These are phyloP conservation scores for Andricus curvator DNA, from an alignment of 2,888 invertebrate genomes.

Conservation along the genomic window DNA sequence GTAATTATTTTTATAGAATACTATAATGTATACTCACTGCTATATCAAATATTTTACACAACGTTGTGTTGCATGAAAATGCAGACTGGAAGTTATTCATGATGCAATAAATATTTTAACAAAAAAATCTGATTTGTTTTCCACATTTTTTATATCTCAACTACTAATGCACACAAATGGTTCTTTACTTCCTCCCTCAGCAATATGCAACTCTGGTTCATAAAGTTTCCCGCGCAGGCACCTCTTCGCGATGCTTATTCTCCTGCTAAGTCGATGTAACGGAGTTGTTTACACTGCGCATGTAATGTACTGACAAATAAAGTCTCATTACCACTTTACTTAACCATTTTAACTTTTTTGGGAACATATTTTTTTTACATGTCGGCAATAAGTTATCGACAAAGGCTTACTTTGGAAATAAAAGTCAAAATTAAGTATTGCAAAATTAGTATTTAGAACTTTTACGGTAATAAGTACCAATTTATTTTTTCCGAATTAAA, in stretches of 20 bases:
- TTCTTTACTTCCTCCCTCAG: conserved; percentile 70
- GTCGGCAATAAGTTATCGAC: neutral
- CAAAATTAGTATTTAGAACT: neutral
- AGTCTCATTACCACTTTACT: conserved; percentile 16
- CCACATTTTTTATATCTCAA: neutral
- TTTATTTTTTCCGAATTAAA: neutral
- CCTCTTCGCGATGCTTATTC: conserved; percentile 72
- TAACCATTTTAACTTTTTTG: neutral
- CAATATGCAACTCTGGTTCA: conserved; percentile 75
- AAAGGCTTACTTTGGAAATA: neutral
- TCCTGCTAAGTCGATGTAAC: conserved; percentile 77
- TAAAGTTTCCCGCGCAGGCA: conserved; percentile 74
- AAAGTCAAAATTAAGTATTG: neutral
- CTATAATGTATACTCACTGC: neutral
- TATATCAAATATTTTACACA: neutral
- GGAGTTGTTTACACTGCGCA: conserved; percentile 79
- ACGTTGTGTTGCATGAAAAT: neutral
- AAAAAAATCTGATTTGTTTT: neutral
- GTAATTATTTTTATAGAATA: neutral
- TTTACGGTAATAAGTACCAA: neutral
- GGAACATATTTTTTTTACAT: neutral
- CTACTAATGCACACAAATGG: conserved; percentile 48
- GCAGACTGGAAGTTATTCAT: neutral
- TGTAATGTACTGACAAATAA: conserved; percentile 71
- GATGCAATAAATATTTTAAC: neutral